Base-by-base conservation (phyloP, 2,888 invertebrate genomes). In the Epistrophe grossulariae region DNA sequence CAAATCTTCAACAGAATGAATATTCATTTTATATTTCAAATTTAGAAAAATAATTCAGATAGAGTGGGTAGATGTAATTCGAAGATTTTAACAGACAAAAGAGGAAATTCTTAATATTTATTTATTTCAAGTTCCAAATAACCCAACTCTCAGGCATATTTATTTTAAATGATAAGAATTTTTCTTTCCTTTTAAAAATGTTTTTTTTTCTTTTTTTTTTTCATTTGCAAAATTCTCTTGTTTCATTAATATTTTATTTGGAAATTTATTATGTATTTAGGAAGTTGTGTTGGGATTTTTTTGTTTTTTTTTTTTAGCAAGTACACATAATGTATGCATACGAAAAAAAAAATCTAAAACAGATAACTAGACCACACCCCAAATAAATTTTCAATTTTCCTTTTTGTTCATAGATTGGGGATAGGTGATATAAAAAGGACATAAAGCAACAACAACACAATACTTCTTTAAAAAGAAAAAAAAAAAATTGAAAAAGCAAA, bases 351-450 rank as follows among this genome's bases (percentile, higher is more conserved):
- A 50, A 60, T 73, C 62, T 57, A 66, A 72, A 74, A 76, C 55
- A 87, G 64, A 79, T 76, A 83, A 83, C 74, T 83, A 79, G 79
- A 79, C 87, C 87, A 83, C 87, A 87, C 87, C 87, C 87, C 79
- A 79, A 82, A 87, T 87, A 83, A 71, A 73, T 59, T 82, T 78
- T 57, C 57, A 45, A 17, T 60, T 40, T 60, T 43, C 28, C 45
- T 28, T 10, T 17, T 64, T 1, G 24, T 8, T 45, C 57, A 73
- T 74, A 78, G 68, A 78, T 55, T 64, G 72, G 45, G 40, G 66
- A 55, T 24, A 64, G 74, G 83, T 72, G 79, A 72, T 74, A 87
- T n/a, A 68, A 87, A 87, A 83, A 72, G 83, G 83, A 83, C 87
- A 79, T 83, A 79, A 74, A 66, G 31, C 74, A 60, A 60, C 71